Evolutionary conservation across 2,797 vertebrate genomes (phyloP), one percentile per base, ranked within the genome.

Genomic region (Thunnus albacares): DNA sequence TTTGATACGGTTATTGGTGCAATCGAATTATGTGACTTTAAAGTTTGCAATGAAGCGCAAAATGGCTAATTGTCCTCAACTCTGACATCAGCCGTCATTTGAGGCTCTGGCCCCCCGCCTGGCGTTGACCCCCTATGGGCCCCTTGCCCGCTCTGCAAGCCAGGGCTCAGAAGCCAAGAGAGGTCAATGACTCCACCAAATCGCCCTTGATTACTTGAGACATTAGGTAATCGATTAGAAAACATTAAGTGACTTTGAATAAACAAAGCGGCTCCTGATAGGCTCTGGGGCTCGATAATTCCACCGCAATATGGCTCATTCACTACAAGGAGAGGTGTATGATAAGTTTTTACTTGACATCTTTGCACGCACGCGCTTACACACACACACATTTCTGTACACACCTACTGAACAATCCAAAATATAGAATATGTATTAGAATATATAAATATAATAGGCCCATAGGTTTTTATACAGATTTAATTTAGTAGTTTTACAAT

Each of bases 181-280:
- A 94, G 95, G 94, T 95, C 95, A 95, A 81, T 67, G 90, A 91
- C 93, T 92, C 89, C 88, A 82, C 84, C 92, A 95, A 93, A 94
- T 94, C 87, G 85, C 73, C 85, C 90, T 47, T 93, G 94, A 95
- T 95, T 94, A 94, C 89, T 93, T 80, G 85, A 93, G 93, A 94
- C 94, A 93, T 94, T 88, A 91, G 89, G 78, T 91, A 94, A 94
- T 95, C 94, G 93, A 96, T 94, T 94, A 94, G 93, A 94, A 94
- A 94, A 94, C 91, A 91, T 93, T 92, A 93, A 90, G 87, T 83
- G 89, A 81, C 91, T 93, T 82, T 90, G 88, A 93, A 94, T 92
- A 93, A 94, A 94, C 90, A 94, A 71, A 87, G 53, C 14, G 49
- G 66, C 61, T 75, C 60, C 22, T 84, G 77, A 85, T 82, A 61